Evolutionary conservation across 2,113 vertebrate genomes (phyloP).

Genomic region (Paraplagusia blochii): DNA sequence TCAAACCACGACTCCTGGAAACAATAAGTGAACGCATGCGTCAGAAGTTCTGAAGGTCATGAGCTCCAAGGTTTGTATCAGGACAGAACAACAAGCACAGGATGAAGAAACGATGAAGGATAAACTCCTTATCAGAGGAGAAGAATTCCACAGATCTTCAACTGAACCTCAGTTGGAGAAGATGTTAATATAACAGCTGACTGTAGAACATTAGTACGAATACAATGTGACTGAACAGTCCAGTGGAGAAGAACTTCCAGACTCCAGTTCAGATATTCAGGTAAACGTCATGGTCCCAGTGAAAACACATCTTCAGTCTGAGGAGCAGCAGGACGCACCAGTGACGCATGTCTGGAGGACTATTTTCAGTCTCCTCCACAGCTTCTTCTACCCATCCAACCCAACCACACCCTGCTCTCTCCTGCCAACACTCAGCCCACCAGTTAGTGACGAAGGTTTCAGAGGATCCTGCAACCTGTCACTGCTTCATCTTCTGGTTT

Average conservation of each 20-base stretch:
- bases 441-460: constrained; percentile 17
- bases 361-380: constrained; percentile 41
- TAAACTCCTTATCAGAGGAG: no score
- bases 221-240: no score
- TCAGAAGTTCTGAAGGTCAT: neutral
- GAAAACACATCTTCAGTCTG: constrained; percentile 9
- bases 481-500: constrained; percentile 38
- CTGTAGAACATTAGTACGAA: no score
- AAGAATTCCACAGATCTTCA: no score
- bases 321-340: constrained; percentile 19
- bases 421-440: constrained; percentile 23
- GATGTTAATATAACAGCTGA: no score
- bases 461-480: constrained; percentile 9
- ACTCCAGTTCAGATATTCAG: constrained; percentile 5
- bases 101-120: neutral
- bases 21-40: neutral
- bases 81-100: neutral
- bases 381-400: constrained; percentile 50
- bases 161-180: no score
- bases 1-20: constrained; percentile 12
- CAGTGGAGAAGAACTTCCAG: neutral
- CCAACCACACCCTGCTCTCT: constrained; percentile 42
- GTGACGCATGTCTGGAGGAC: constrained; percentile 45
- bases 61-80: neutral
- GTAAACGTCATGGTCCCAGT: neutral